These are phyloP conservation scores for Diacarnus erythraeanus DNA, from an alignment of 37 sponge, comb jelly and placozoan genomes.

Conservation along the genomic window DNA sequence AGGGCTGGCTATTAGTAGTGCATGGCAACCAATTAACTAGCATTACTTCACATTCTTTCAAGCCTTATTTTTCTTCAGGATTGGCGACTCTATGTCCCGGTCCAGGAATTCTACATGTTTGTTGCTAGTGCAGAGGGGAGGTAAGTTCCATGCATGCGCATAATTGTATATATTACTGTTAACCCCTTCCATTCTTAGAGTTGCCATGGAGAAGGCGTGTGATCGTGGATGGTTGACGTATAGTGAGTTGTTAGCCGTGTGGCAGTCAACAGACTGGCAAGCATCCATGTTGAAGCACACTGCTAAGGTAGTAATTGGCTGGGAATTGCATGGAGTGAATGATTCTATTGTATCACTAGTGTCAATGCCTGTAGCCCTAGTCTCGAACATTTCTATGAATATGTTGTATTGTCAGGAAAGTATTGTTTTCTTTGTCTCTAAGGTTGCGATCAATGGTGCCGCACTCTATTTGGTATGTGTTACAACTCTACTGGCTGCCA, in stretches of 20 bases:
- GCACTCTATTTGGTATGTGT: slow-evolving; percentile 65
- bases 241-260: slow-evolving; percentile 64
- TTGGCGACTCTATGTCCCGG: slow-evolving; percentile 72
- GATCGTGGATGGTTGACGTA: slow-evolving; percentile 71
- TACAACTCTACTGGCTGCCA: slow-evolving; percentile 61
- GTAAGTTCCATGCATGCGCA: slow-evolving; percentile 18
- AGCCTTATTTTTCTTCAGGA: slow-evolving; percentile 37
- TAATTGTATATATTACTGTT: too few relatives aligned
- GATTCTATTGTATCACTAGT: too few relatives aligned
- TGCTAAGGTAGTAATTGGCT: slow-evolving; percentile 58
- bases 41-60: background rate
- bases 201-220: slow-evolving; percentile 45
- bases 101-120: slow-evolving; percentile 62
- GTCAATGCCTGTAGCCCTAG: too few relatives aligned
- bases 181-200: slow-evolving; percentile 20
- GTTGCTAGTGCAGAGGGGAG: slow-evolving; percentile 58
- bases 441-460: slow-evolving; percentile 37
- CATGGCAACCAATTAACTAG: background rate
- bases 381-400: too few relatives aligned
- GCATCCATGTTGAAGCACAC: slow-evolving; percentile 44
- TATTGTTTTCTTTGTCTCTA: background rate
- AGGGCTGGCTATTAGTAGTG: background rate
- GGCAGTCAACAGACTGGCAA: slow-evolving; percentile 54
- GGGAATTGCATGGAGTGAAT: too few relatives aligned
- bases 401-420: too few relatives aligned